Evolutionary conservation across 2,888 invertebrate genomes (phyloP).

Genomic region (Dasypogon diadema): DNA sequence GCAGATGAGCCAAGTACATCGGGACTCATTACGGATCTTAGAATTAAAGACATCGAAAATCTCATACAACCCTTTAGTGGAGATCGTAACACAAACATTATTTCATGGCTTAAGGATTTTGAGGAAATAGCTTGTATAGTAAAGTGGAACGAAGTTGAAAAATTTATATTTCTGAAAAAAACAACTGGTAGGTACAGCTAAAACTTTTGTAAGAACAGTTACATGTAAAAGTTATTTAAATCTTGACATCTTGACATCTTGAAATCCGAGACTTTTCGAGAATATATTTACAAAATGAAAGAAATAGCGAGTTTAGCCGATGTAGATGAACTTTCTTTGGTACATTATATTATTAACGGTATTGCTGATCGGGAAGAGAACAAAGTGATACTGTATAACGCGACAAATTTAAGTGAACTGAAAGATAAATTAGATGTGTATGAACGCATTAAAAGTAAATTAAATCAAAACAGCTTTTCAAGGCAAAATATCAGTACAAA

Average conservation of each 20-base stretch:
- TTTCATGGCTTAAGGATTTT: background rate
- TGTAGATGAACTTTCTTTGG: constrained; percentile 2
- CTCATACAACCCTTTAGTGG: background rate
- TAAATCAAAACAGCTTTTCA: background rate
- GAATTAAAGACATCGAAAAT: background rate
- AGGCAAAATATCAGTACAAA: background rate
- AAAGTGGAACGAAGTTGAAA: background rate
- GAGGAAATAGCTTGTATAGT: background rate
- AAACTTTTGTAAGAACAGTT: constrained; percentile 20
- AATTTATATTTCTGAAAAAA: too few species aligned
- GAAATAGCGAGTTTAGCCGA: constrained; percentile 3
- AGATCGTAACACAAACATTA: background rate
- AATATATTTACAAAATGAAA: constrained; percentile 16
- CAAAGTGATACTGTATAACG: constrained; percentile 1
- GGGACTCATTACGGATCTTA: too few species aligned
- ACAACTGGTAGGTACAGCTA: background rate
- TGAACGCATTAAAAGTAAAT: constrained; percentile 7
- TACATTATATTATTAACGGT: constrained; percentile 9
- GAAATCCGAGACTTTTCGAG: background rate
- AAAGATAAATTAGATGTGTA: constrained; percentile 25
- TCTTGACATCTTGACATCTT: too few species aligned
- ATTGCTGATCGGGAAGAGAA: constrained; percentile 6
- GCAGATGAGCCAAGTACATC: too few species aligned
- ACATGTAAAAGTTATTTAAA: too few species aligned
- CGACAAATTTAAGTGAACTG: background rate